Base-by-base conservation (phyloP, 2,888 invertebrate genomes). In the Hanleya hanleyi region DNA sequence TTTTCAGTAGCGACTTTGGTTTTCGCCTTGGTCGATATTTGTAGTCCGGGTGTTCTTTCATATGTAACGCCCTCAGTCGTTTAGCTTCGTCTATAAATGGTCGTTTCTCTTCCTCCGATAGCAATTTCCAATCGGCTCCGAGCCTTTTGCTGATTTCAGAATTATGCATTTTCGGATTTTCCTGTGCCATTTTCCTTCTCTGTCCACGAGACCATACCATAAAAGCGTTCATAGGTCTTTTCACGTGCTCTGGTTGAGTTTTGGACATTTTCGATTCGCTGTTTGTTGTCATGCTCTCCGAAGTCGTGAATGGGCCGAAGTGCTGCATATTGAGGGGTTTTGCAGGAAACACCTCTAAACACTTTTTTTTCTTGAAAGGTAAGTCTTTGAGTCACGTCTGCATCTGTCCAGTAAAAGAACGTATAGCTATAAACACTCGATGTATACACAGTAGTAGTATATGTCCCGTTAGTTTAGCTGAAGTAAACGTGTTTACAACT, bases 41-140 rank as follows among this genome's bases (percentile, higher is more conserved):
- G 92, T 99, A 99, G 91, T 99, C 99, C 0, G 99, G 99, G 89
- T 99, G 98, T 89, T 99, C 98, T 91, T 98, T 98, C 99, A 99
- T 99, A 92, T 99, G 99, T 65, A 98, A 95, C 4, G 98, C 98
- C 36, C 99, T 93, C 84, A 99, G 93, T 85, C 99, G 93, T 92
- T 99, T 99, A 71, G 99, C 99, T 90, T 99, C 99, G 91, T 99
- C 99, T 88, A 99, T 99, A 92, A 99, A 99, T 61, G 99, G 99
- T 84, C 98, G 93, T 90, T 99, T 99, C 90, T 99, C 98, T 5
- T 95, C 93, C 89, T 99, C 99, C 79, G 95, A 96, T 71, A 99
- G 93, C 78, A 97, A 93, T 91, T 99, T 99, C 99, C 99, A 99
- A 91, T 99, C 98, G 67, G 97, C 97, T n/a, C 99, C 98, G 73